Percentiles rank a stretch among this genome's conserved stretches.
Evolutionary conservation across 2,797 vertebrate genomes (phyloP).

Genomic region (Hypotaenidia okinawae): DNA sequence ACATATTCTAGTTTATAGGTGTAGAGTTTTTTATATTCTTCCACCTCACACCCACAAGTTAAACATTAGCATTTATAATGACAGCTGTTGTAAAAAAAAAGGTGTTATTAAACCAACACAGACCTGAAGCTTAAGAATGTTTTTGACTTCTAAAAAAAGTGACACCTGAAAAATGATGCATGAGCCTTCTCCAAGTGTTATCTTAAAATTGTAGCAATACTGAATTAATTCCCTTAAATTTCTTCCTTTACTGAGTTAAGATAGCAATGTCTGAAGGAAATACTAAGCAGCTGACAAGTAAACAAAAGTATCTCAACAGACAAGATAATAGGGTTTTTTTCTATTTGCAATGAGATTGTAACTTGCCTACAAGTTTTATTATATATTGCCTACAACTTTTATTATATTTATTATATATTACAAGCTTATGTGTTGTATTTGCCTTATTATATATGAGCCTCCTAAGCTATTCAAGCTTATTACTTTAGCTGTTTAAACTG

Average conservation of each 20-base stretch:
- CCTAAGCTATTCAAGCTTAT: not conserved
- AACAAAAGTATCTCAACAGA: not conserved
- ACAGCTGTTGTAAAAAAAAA: not conserved
- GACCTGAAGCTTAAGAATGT: not conserved
- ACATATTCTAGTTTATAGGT: not conserved
- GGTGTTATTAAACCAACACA: not conserved
- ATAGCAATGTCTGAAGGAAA: not conserved
- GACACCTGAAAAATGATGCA: not conserved
- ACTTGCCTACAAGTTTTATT: not conserved
- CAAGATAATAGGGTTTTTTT: not conserved
- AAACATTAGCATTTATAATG: conserved; percentile 34
- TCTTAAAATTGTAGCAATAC: not conserved
- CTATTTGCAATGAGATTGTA: not conserved
- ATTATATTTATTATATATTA: not conserved
- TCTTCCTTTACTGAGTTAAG: not conserved
- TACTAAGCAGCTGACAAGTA: not conserved
- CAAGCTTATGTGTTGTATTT: not conserved
- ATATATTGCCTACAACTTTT: not conserved
- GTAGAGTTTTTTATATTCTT: not conserved
- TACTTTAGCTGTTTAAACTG: not conserved
- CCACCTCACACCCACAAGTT: conserved; percentile 5
- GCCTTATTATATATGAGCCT: not conserved
- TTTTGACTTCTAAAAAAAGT: not conserved
- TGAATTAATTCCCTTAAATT: not conserved
- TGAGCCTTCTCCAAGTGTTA: not conserved